A percentile compares a stretch with the other conserved stretches of the same genome.
These are phyloP conservation scores for Tolypeutes matacus DNA, from an alignment of 2,797 vertebrate genomes.

Conservation along the genomic window DNA sequence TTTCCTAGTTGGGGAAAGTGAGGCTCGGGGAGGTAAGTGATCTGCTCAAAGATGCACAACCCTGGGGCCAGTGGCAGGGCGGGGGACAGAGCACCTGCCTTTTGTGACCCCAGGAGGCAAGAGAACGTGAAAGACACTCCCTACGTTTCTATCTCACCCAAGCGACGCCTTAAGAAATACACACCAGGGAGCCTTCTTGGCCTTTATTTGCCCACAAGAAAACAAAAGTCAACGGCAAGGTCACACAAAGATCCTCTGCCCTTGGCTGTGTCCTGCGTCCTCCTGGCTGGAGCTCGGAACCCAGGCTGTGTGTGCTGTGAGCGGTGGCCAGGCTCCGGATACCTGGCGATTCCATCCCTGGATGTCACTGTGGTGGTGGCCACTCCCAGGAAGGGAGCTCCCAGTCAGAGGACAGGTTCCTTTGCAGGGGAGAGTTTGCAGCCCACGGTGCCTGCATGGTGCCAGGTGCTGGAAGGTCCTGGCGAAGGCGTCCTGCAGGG, in stretches of 20 bases:
- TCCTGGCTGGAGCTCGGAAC: not conserved
- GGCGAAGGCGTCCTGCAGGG: not conserved
- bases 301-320: not conserved
- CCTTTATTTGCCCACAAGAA: slow-evolving; percentile 73
- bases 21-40: not conserved
- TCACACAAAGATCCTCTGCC: not conserved
- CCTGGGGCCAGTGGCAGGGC: not conserved
- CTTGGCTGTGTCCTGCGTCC: not conserved
- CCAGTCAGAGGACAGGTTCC: not conserved
- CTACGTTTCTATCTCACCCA: not conserved
- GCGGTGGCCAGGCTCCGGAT: not conserved
- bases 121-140: not conserved
- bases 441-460: rapidly evolving
- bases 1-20: not conserved
- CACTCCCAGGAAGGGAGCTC: not conserved
- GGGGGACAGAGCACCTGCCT: not conserved
- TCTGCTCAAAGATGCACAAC: not conserved
- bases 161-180: not conserved
- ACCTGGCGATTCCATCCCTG: not conserved
- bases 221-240: not conserved
- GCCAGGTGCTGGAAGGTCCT: rapidly evolving
- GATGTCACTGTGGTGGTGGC: rapidly evolving
- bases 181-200: not conserved
- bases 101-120: rapidly evolving
- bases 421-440: not conserved